Percentiles rank a stretch among this genome's conserved stretches.
phyloP scores from a whole-genome alignment of 2,113 vertebrate species.

The Rhynchomys soricoides region DNA sequence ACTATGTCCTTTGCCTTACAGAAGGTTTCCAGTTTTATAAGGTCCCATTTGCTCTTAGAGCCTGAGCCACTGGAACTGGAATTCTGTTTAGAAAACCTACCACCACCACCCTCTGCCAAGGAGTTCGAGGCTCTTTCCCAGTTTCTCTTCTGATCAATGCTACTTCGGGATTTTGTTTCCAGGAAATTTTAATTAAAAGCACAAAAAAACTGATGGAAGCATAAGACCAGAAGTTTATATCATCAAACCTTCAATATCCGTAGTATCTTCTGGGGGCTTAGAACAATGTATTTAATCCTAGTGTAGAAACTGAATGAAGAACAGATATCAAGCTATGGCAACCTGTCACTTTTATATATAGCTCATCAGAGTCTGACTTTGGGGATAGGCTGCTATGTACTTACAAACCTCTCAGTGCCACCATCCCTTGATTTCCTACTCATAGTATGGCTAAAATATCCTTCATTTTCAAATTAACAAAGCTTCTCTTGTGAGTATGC shows the following conservation, averaged over 20 bases:
- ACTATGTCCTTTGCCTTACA: too few relatives aligned
- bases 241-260: neutral
- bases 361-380: neutral
- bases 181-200: neutral
- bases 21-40: too few relatives aligned
- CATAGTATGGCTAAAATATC: neutral
- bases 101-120: too few relatives aligned
- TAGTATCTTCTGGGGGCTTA: neutral
- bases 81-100: too few relatives aligned
- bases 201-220: neutral
- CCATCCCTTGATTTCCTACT: neutral
- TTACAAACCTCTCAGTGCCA: neutral
- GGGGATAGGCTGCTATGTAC: neutral
- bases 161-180: neutral
- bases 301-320: neutral
- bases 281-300: neutral
- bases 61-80: too few relatives aligned
- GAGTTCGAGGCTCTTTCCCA: too few relatives aligned
- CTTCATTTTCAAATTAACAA: slow-evolving; percentile 4
- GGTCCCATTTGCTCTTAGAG: too few relatives aligned
- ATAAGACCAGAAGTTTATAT: neutral
- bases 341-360: neutral
- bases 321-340: neutral
- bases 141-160: neutral
- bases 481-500: neutral